A percentile compares a stretch with the other conserved stretches of the same genome.
Evolutionary conservation across 2,113 vertebrate species (phyloP).

Genomic region (Vulpes ferrilata): DNA sequence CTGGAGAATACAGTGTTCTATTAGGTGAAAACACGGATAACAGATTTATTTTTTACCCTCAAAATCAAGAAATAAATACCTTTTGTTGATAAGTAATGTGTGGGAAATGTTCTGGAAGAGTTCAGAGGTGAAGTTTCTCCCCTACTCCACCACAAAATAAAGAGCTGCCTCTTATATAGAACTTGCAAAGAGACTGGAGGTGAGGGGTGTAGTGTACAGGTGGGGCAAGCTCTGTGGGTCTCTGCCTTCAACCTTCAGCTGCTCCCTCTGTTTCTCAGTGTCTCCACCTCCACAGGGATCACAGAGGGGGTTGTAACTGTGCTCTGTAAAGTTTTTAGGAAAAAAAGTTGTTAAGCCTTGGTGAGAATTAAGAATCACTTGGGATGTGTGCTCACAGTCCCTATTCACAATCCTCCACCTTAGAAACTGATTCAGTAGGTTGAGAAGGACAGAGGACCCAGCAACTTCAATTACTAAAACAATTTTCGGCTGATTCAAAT

Average conservation of each 20-base stretch:
- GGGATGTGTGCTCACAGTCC: background rate
- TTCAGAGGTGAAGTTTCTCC: constrained; percentile 9
- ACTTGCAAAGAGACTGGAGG: background rate
- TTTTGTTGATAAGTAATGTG: constrained; percentile 44
- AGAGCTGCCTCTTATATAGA: background rate
- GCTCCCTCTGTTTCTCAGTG: background rate
- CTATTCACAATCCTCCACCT: background rate
- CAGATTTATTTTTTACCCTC: constrained; percentile 34
- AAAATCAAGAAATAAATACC: constrained; percentile 54
- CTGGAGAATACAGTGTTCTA: constrained; percentile 17
- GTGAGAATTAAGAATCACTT: background rate
- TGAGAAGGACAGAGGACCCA: background rate
- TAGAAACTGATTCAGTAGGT: background rate
- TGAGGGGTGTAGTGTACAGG: accelerated
- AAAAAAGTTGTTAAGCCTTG: background rate
- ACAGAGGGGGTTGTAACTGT: background rate
- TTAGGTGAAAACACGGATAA: constrained; percentile 53
- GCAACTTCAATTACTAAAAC: background rate
- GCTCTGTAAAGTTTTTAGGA: background rate
- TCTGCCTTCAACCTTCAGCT: background rate
- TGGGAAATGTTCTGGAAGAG: constrained; percentile 36
- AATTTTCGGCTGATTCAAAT: background rate
- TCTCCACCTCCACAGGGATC: background rate
- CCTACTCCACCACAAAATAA: background rate
- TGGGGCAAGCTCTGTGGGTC: background rate